Evolutionary conservation across 2,888 invertebrate genomes (phyloP).

Genomic region (Operophtera brumata): DNA sequence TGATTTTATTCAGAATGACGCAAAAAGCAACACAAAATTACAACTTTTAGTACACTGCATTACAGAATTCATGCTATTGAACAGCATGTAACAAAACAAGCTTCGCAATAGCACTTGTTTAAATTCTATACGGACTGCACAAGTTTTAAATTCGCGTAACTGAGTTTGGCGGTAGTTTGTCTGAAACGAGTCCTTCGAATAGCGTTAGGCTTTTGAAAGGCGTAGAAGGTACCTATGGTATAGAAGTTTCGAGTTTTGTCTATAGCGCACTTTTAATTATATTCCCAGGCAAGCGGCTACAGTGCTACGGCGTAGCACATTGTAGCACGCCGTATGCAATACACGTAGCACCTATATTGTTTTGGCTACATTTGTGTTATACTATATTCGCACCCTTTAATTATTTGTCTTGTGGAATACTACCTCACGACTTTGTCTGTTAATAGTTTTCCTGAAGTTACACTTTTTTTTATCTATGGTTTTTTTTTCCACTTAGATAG

Average conservation of each 20-base stretch:
- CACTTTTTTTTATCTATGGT: too few relatives aligned
- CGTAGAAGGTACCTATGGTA: background rate
- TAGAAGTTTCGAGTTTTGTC: background rate
- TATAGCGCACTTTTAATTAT: background rate
- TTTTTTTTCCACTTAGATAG: too few relatives aligned
- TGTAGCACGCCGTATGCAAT: background rate
- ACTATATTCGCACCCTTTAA: background rate
- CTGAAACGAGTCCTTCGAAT: constrained; percentile 24
- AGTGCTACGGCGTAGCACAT: constrained; percentile 9
- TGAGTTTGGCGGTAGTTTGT: constrained; percentile 17
- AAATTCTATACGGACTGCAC: constrained; percentile 8
- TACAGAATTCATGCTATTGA: constrained; percentile 19
- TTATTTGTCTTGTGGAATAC: too few relatives aligned
- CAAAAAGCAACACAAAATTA: constrained; percentile 3
- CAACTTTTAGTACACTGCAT: constrained; percentile 15
- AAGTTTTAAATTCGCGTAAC: constrained; percentile 22
- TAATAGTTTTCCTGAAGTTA: too few relatives aligned
- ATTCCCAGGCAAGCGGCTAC: background rate
- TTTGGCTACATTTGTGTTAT: background rate
- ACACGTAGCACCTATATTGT: background rate
- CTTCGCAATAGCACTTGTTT: constrained; percentile 9
- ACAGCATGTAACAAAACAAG: constrained; percentile 19
- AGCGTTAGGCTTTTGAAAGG: constrained; percentile 24
- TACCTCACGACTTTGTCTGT: too few relatives aligned
- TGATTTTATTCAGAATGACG: background rate